A percentile compares a stretch with the other conserved stretches of the same genome.
phyloP scores from a whole-genome alignment of 2,113 vertebrate genomes.

The Muntiacus muntjak region DNA sequence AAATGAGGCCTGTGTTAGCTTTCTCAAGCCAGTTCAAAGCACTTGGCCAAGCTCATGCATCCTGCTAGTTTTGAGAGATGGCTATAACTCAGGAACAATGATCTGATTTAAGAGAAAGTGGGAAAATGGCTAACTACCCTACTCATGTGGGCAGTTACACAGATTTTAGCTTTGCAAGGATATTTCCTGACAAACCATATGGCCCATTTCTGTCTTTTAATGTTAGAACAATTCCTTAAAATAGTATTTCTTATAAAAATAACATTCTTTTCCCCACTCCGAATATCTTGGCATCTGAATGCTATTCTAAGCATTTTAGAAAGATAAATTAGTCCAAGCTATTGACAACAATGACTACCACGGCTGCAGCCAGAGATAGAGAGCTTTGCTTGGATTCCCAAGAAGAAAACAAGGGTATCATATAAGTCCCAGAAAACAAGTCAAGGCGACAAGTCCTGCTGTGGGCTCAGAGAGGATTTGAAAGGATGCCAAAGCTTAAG shows the following conservation, averaged over 20 bases:
- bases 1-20: not conserved
- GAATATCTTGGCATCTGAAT: constrained; percentile 54
- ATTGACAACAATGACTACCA: constrained; percentile 58
- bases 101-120: not conserved
- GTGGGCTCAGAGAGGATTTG: not conserved
- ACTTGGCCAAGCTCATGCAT: not conserved
- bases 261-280: constrained; percentile 58
- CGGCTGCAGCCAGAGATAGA: constrained; percentile 15
- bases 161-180: constrained; percentile 49
- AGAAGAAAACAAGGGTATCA: not conserved
- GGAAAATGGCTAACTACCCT: not conserved
- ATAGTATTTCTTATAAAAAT: constrained; percentile 70
- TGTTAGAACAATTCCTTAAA: constrained; percentile 53
- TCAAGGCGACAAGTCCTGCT: not conserved
- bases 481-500: not conserved
- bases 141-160: not conserved
- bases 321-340: constrained; percentile 60
- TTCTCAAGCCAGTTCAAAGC: not conserved
- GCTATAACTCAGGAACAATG: not conserved
- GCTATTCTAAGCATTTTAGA: constrained; percentile 61
- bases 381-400: not conserved
- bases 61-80: not conserved
- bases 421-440: not conserved
- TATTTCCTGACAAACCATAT: constrained; percentile 61
- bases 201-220: constrained; percentile 57